Base-by-base conservation (phyloP, 2,113 vertebrate species). In the Cairina moschata region DNA sequence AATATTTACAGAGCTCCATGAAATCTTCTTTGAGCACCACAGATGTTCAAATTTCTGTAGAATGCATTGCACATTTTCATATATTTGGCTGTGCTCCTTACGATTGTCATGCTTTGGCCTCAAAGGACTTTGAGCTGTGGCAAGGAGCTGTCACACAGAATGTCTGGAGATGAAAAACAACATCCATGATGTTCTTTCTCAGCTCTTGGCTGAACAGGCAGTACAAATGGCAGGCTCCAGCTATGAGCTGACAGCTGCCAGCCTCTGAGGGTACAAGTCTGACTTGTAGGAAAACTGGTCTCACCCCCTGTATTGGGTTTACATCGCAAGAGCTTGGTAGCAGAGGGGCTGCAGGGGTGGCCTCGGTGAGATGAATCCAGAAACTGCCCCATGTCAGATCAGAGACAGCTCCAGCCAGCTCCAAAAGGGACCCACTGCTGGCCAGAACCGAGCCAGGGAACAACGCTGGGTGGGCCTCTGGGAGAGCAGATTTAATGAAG, bases 121-220 rank as follows among this genome's bases (percentile, higher is more conserved):
- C 60, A 75, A 81, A 78, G 56, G 17, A 4, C 23, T 93, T 90
- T 44, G 60, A 71, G 34, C 59, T 86, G 42, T 20, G 60, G 60
- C 6, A 9, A 86, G 26, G 42, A 93, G 58, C 71, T 72, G 48
- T 72, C 83, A 65, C 67, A 85, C 10, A 29, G 46, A 80, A 55
- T 52, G 72, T 72, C 68, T 93, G 93, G 56, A 86, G 89, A 67
- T 32, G 21, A 88, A 96, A 90, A 96, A 88, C 52, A 86, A 56
- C 22, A 63, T 48, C 28, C 32, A 13, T 55, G 28, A 86, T n/a
- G 40, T 67, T 54, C 71, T 87, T 81, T 90, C 65, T 66, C 28
- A 74, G 29, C 28, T 67, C 85, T 85, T 88, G 85, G 75, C 68
- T 90, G 91, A 90, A 90, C 0, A 2, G 67, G 59, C 63, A 86